A percentile compares a stretch with the other conserved stretches of the same genome.
Evolutionary conservation across 2,113 vertebrate genomes (phyloP).

Genomic region (Neofelis nebulosa): DNA sequence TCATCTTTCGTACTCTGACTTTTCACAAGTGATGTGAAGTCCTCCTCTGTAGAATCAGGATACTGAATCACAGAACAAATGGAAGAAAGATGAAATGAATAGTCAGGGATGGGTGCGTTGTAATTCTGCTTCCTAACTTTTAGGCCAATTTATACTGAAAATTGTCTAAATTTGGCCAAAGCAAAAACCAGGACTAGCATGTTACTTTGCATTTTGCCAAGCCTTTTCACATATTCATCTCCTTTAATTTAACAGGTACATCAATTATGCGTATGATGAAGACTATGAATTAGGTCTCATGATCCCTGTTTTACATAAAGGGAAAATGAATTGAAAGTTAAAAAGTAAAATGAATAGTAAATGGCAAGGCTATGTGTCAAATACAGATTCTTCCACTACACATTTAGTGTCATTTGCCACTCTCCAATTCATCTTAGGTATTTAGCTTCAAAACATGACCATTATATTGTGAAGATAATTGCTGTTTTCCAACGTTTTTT

Average conservation of each 20-base stretch:
- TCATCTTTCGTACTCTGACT: slow-evolving; percentile 39
- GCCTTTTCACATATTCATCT: background rate
- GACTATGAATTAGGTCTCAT: background rate
- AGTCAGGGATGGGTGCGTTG: background rate
- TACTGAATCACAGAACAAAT: slow-evolving; percentile 64
- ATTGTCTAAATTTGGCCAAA: background rate
- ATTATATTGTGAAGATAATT: background rate
- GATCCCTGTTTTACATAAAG: slow-evolving; percentile 11
- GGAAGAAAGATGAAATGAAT: slow-evolving; percentile 13
- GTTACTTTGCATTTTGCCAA: background rate
- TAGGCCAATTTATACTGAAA: background rate
- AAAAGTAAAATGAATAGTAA: slow-evolving; percentile 5
- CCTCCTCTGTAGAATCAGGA: slow-evolving; percentile 68
- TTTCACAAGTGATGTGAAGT: slow-evolving; percentile 33
- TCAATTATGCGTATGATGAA: background rate
- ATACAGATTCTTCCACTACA: background rate
- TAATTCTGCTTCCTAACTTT: background rate
- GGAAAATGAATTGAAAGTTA: background rate
- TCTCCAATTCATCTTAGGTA: background rate
- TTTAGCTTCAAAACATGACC: background rate
- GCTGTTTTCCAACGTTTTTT: background rate
- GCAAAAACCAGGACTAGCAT: background rate
- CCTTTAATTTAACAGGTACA: background rate
- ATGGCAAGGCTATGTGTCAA: background rate
- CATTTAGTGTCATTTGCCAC: background rate